Evolutionary conservation across 2,113 vertebrate species (phyloP).

Genomic region (Paradisaea rubra): DNA sequence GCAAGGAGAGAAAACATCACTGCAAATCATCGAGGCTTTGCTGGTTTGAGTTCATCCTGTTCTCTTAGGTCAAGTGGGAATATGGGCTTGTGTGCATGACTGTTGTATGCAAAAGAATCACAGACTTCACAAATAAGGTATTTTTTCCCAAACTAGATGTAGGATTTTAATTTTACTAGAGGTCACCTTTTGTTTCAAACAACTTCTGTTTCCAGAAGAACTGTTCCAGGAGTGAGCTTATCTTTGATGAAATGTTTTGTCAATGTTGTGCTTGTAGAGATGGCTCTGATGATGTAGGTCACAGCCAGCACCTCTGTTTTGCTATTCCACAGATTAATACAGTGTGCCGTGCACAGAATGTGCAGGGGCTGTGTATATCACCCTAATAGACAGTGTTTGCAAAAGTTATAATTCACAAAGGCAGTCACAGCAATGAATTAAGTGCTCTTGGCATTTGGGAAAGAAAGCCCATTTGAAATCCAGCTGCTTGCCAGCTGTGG

Average conservation of each 20-base stretch:
- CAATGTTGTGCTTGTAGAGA: not conserved
- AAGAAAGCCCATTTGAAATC: conserved; percentile 36
- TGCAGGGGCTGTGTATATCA: not conserved
- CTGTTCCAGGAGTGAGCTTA: not conserved
- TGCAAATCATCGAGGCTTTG: not conserved
- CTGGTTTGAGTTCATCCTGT: not conserved
- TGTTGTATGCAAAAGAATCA: not conserved
- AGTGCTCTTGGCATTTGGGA: conserved; percentile 20
- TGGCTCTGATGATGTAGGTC: not conserved
- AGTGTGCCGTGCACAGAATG: not conserved
- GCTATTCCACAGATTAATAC: not conserved
- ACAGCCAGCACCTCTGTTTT: not conserved
- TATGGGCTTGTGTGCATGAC: not conserved
- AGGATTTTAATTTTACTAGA: not conserved
- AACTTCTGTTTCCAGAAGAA: not conserved
- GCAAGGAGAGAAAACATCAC: not conserved
- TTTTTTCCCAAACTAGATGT: not conserved
- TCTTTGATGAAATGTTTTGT: not conserved
- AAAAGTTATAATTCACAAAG: conserved; percentile 23
- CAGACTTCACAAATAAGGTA: not conserved
- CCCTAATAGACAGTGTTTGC: conserved; percentile 23
- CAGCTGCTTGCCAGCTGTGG: conserved; percentile 59
- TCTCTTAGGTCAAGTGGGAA: not conserved
- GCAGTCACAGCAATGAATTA: conserved; percentile 22
- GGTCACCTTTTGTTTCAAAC: not conserved